These are phyloP conservation scores for Mixornis gularis DNA, from an alignment of 2,113 vertebrate species.

Conservation along the genomic window DNA sequence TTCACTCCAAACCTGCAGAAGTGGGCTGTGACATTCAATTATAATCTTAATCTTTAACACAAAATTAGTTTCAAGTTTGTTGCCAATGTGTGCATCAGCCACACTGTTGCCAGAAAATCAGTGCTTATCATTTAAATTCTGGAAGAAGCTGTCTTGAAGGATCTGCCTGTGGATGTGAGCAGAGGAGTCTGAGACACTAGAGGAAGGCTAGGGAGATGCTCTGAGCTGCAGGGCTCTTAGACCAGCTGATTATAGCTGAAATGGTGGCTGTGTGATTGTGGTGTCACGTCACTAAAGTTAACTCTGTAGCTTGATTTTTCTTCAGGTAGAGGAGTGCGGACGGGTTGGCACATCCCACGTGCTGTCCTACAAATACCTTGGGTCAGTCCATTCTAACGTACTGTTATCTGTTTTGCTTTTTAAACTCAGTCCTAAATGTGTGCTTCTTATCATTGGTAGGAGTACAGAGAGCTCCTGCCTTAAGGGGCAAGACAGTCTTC, in stretches of 20 bases:
- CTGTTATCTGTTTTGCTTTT: not conserved
- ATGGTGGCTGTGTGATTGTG: fast-evolving
- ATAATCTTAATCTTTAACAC: not conserved
- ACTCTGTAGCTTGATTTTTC: not conserved
- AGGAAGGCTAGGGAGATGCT: not conserved
- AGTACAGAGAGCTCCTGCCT: not conserved
- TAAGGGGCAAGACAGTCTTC: not conserved
- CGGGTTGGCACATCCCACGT: not conserved
- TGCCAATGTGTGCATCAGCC: not conserved
- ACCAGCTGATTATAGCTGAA: not conserved
- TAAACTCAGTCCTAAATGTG: not conserved
- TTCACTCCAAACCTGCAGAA: not conserved
- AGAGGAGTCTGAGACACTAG: not conserved
- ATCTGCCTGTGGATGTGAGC: not conserved
- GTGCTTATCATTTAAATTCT: not conserved
- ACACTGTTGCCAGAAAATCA: not conserved
- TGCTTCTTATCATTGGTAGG: not conserved
- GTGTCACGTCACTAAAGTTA: not conserved
- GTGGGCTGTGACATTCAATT: not conserved
- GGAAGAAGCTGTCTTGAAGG: not conserved
- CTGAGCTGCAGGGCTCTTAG: not conserved
- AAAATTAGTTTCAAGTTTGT: not conserved
- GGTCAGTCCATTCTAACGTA: not conserved
- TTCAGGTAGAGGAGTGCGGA: not conserved
- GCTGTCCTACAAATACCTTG: not conserved